These are phyloP conservation scores for Apogon hyalosoma DNA, from an alignment of 2,797 vertebrate species.

Conservation along the genomic window DNA sequence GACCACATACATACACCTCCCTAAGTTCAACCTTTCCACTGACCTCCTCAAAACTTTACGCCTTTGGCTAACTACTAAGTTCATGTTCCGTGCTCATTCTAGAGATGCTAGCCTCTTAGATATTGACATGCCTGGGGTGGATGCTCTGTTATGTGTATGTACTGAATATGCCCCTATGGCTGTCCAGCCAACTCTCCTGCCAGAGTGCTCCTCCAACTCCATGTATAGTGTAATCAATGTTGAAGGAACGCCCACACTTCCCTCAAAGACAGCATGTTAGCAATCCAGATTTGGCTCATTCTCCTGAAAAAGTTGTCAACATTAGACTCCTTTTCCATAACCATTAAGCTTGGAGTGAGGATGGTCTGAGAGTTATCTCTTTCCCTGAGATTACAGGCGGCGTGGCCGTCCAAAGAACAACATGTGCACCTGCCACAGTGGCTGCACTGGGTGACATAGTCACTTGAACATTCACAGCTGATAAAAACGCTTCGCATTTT, in stretches of 20 bases:
- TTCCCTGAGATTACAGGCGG: constrained; percentile 25
- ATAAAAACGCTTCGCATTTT: constrained; percentile 15
- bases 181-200: constrained; percentile 66
- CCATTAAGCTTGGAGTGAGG: constrained; percentile 20
- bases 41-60: constrained; percentile 74
- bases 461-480: constrained; percentile 21
- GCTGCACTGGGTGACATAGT: constrained; percentile 11
- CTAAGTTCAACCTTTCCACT: constrained; percentile 63
- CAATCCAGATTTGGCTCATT: constrained; percentile 41
- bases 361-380: constrained; percentile 27
- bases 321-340: constrained; percentile 36
- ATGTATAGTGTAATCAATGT: constrained; percentile 66
- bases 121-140: constrained; percentile 73
- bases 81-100: constrained; percentile 58
- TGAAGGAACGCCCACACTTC: constrained; percentile 73
- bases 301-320: constrained; percentile 50
- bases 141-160: constrained; percentile 58
- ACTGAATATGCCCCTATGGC: constrained; percentile 54
- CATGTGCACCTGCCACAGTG: constrained; percentile 44
- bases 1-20: constrained; percentile 68
- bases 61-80: constrained; percentile 66
- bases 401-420: constrained; percentile 51
- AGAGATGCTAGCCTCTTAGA: constrained; percentile 61
- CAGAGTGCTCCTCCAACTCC: constrained; percentile 64
- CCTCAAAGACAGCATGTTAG: constrained; percentile 54